These are phyloP conservation scores for Dione vanillae DNA, from an alignment of 2,888 invertebrate genomes.

Conservation along the genomic window DNA sequence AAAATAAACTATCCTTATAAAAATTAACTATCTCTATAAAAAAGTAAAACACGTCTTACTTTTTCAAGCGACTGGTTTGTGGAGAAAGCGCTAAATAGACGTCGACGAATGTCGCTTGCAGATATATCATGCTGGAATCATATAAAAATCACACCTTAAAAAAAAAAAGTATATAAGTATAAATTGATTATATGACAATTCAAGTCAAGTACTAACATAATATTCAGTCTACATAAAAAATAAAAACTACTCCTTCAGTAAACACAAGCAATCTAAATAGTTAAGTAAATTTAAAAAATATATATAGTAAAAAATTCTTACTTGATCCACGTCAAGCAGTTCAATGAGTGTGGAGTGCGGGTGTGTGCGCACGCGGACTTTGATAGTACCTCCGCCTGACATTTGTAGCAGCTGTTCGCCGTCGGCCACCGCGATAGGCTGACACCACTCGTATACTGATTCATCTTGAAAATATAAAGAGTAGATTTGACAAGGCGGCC, in stretches of 20 bases:
- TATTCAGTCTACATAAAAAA: too few species aligned
- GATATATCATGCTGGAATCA: constrained; percentile 87
- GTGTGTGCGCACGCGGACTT: constrained; percentile 63
- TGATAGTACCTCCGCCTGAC: constrained; percentile 58
- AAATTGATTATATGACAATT: too few species aligned
- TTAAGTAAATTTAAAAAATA: too few species aligned
- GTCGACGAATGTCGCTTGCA: constrained; percentile 90
- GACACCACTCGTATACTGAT: constrained; percentile 58
- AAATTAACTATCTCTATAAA: too few species aligned
- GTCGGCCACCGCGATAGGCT: constrained; percentile 61
- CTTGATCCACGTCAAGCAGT: constrained; percentile 67
- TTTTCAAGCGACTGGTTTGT: constrained; percentile 38
- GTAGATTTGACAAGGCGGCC: too few species aligned
- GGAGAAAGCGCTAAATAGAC: constrained; percentile 71
- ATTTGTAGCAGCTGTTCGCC: constrained; percentile 72
- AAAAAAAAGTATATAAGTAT: too few species aligned
- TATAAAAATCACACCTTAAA: too few species aligned
- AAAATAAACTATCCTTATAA: too few species aligned
- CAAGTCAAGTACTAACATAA: too few species aligned
- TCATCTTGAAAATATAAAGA: constrained; percentile 49
- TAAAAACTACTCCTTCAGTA: too few species aligned
- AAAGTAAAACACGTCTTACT: too few species aligned
- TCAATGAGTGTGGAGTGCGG: constrained; percentile 71
- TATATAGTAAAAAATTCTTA: constrained; percentile 36
- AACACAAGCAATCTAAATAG: too few species aligned